Evolutionary conservation across 2,797 vertebrate species (phyloP), one percentile per base, ranked within the genome.

Genomic region (Neopelma chrysocephalum): DNA sequence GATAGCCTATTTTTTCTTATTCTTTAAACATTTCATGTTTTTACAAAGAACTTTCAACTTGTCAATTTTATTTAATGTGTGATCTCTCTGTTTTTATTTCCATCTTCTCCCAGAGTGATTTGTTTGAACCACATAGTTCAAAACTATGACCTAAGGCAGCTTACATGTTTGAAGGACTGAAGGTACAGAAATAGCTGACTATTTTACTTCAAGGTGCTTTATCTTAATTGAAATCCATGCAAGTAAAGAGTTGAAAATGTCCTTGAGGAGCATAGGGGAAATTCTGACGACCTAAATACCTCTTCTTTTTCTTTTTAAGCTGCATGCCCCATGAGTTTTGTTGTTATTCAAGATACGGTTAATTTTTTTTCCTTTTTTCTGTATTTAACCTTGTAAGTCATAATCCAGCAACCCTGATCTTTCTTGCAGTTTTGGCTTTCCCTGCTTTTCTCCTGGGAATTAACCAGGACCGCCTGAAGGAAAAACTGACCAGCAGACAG

Each of bases 401-500:
- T 65, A 93, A 94, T 78, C 21, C 43, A 71, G 42, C 48, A 93
- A 82, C 40, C 16, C 12, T 27, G 10, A 26, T 89, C 57, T 82
- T 94, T 90, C 83, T 82, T 87, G 53, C 95, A 99, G 99, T 99
- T 98, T 96, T 99, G 94, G 99, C 99, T 58, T 99, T 99, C 95
- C 99, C 99, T 31, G 98, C 99, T 0, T 99, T 99, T 97, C 98
- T 99, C 29, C 97, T 99, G 94, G 99, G 99, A 47, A 99, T 99
- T 64, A 98, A 99, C 96, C 99, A 99, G 97, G 97, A 98, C 18
- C 98, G 99, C 25, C 97, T 99, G 56, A 99, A 99, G 93, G 99
- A 99, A 91, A 99, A 99, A 88, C 97, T 99, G 89, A 99, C 99
- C 15, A 99, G 99, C 97, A 97, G 99, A 51, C 99, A 99, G 98